Evolutionary conservation across 2,113 vertebrate genomes (phyloP), one percentile per base, ranked within the genome.

Genomic region (Girardinichthys multiradiatus): DNA sequence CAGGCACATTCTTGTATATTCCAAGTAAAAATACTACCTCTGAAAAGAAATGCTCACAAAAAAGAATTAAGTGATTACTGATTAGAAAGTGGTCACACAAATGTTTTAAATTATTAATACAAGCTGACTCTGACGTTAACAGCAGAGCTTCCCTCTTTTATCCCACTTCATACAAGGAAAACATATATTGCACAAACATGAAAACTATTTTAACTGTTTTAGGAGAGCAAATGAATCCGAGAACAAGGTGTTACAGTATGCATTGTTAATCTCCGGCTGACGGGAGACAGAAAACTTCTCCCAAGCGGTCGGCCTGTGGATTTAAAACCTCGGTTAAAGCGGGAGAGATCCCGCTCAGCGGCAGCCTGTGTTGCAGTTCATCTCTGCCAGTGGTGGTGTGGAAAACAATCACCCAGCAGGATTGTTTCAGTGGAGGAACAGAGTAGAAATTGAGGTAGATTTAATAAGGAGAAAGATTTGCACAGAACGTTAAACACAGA

Each of bases 381-480:
- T 4, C 31, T 33, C 42, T 61, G 62, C 35, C 17, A 70, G 81
- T 42, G 27, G 35, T 71, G 37, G 61, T 19, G 39, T 57, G 58
- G 29, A 24, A 77, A 76, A 73, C 30, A 30, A 30, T 67, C 21
- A 35, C 57, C 33, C 28, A 63, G 68, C 74, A 72, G 68, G 72
- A 33, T 76, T 30, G 24, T 69, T 73, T 73, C 28, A 69, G 24
- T 37, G 39, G 63, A 77, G 83, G 74, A 75, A 66, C 57, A 28
- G 37, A 84, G 69, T 80, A 81, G 37, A 89, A 84, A 89, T 75
- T 91, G 92, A 93, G 92, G 92, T 93, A 93, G 92, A 89, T 86
- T 84, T 64, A 87, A 88, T 87, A 81, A 90, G 80, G 72, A 87
- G 63, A 76, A 65, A 70, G 19, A 67, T 77, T 72, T 2, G 79